Conservation (phyloP, 2,113 vertebrate species). For the Beaufortia kweichowensis region DNA sequence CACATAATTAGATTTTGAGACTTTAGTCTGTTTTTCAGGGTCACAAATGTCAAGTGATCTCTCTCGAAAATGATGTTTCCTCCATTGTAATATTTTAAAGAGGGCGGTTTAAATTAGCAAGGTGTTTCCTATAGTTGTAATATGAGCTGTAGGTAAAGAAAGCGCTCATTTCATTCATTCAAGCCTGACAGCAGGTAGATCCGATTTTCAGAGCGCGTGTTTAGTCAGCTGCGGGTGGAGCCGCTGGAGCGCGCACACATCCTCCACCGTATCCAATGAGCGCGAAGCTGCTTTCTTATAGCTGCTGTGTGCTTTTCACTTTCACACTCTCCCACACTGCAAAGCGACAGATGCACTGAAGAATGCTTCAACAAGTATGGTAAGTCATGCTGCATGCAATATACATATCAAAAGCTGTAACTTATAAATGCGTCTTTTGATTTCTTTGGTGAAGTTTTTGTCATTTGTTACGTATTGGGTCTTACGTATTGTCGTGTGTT, state of each 20-base stretch:
- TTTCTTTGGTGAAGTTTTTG: neutral
- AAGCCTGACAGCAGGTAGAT: neutral
- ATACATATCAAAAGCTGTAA: neutral
- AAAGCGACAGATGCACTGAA: neutral
- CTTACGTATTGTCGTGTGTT: neutral
- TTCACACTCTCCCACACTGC: slow-evolving; percentile 11
- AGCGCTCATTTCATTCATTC: neutral
- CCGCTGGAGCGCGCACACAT: slow-evolving; percentile 7
- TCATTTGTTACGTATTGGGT: neutral
- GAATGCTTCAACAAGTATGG: slow-evolving; percentile 44
- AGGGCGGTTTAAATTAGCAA: neutral
- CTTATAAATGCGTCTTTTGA: neutral
- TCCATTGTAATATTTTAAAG: too few species aligned
- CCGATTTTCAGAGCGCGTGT: neutral
- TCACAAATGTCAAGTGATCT: too few species aligned
- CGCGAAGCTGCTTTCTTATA: slow-evolving; percentile 28
- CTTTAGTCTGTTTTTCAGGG: too few species aligned
- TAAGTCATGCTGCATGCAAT: neutral
- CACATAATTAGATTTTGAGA: too few species aligned
- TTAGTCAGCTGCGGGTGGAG: neutral
- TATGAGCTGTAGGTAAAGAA: neutral
- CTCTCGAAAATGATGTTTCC: too few species aligned
- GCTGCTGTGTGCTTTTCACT: slow-evolving; percentile 16
- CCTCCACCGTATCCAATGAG: slow-evolving; percentile 41
- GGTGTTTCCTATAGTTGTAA: neutral